Evolutionary conservation across 2,888 invertebrate genomes (phyloP), one percentile per base, ranked within the genome.

Genomic region (Cephus rjabovi): DNA sequence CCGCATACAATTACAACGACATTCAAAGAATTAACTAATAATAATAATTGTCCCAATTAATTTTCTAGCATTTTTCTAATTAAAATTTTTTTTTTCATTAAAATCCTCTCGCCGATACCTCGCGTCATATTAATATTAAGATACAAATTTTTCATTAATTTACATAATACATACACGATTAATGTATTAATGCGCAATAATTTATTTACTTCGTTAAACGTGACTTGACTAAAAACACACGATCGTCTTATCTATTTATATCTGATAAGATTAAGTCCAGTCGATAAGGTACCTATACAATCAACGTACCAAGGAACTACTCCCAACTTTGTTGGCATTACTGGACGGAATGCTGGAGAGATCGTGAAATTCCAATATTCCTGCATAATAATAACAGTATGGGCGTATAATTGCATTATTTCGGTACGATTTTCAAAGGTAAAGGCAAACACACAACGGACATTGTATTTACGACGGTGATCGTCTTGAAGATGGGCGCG

Each of bases 371-470:
- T 56, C 23, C 2, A 56, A 56, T 56, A 56, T 56, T 56, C 9
- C 56, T 23, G 23, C 56, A 56, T 56, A 56, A 23, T 23, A 23
- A 56, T 56, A 56, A 40, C 1, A 40, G 2, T 23, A 56, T 2
- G 56, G 1, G 23, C 56, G 1, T 56, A 0, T 0, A 56, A 9
- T 56, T 2, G 23, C 2, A 76, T 71, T 75, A 80, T 69, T 78
- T 83, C 30, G 79, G 76, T 30, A 81, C 77, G 56, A 91, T 86
- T 81, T 91, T 91, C n/a, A 87, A 83, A 0, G 91, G 91, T 23
- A 86, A 84, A 3, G 91, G 91, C 11, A 91, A 77, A 76, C 88
- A 88, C 33, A 89, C 84, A 11, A 91, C 84, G 12, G 88, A 89
- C 9, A 87, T 83, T 9, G 87, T 88, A 77, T 86, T 91, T 23